phyloP scores from a whole-genome alignment of 2,888 invertebrate genomes.

The Osmoderma eremita region DNA sequence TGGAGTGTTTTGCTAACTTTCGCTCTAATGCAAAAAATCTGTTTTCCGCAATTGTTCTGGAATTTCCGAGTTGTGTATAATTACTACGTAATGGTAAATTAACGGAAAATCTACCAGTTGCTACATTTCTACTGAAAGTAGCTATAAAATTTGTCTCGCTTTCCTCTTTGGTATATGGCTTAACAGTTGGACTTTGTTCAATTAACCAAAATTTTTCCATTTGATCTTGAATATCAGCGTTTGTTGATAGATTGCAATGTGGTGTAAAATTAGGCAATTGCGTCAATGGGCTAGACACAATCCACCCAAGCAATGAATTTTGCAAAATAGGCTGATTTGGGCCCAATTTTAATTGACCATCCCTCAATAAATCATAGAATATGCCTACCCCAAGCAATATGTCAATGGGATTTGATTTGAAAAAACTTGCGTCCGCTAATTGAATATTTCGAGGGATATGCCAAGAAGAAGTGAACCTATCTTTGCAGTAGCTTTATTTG shows the following conservation, averaged over 20 bases:
- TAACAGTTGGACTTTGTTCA: not conserved
- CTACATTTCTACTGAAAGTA: not conserved
- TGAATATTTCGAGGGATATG: not conserved
- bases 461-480: not conserved
- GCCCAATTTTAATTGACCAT: not conserved
- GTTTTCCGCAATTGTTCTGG: not conserved
- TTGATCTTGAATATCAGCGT: too few species aligned
- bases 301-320: too few species aligned
- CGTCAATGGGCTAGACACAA: too few species aligned
- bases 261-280: too few species aligned
- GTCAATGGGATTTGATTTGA: not conserved
- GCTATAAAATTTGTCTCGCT: not conserved
- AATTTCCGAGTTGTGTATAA: conserved; percentile 10
- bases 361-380: conserved; percentile 13
- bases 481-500: not conserved
- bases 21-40: too few species aligned
- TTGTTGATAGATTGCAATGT: too few species aligned
- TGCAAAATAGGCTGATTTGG: too few species aligned
- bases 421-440: conserved; percentile 11
- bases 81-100: not conserved
- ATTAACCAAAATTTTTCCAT: not conserved
- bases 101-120: conserved; percentile 18
- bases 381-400: conserved; percentile 7
- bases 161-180: not conserved
- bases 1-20: too few species aligned